These are phyloP conservation scores for Oreochromis spilurus DNA, from an alignment of 2,113 vertebrate species.

Conservation along the genomic window DNA sequence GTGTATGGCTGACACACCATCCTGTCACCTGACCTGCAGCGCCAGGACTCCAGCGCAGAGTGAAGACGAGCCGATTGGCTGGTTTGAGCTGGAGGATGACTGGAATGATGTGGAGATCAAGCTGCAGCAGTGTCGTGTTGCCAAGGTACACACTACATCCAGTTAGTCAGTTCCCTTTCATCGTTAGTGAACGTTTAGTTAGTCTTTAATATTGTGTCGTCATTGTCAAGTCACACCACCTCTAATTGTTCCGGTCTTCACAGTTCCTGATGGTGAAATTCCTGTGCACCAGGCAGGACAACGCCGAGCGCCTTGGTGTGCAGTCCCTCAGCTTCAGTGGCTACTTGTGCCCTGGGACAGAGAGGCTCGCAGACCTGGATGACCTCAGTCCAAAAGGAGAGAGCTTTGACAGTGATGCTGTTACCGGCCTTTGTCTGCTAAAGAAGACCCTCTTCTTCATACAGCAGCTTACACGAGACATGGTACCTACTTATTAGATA, in stretches of 20 bases:
- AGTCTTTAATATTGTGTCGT: background rate
- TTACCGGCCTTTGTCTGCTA: constrained; percentile 84
- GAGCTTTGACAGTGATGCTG: constrained; percentile 26
- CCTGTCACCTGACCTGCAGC: constrained; percentile 45
- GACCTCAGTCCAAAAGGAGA: constrained; percentile 66
- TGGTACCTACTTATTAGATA: constrained; percentile 70
- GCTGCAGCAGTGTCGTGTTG: constrained; percentile 84
- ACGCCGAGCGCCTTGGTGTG: constrained; percentile 87
- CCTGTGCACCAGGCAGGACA: constrained; percentile 88
- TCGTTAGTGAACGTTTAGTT: background rate
- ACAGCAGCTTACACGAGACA: constrained; percentile 89
- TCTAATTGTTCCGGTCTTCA: background rate
- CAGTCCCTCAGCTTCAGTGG: constrained; percentile 86
- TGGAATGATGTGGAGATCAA: constrained; percentile 95
- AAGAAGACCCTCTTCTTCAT: constrained; percentile 90
- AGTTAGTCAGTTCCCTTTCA: background rate
- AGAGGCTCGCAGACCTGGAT: constrained; percentile 72
- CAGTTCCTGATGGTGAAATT: constrained; percentile 98
- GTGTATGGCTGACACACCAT: background rate
- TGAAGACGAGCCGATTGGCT: constrained; percentile 90
- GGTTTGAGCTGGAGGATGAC: constrained; percentile 96
- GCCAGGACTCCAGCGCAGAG: constrained; percentile 56
- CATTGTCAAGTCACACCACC: background rate
- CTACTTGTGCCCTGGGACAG: constrained; percentile 75
- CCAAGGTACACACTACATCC: constrained; percentile 73